These are phyloP conservation scores for Drosophila demipolita DNA, from an alignment of 2,888 invertebrate species.

Conservation along the genomic window DNA sequence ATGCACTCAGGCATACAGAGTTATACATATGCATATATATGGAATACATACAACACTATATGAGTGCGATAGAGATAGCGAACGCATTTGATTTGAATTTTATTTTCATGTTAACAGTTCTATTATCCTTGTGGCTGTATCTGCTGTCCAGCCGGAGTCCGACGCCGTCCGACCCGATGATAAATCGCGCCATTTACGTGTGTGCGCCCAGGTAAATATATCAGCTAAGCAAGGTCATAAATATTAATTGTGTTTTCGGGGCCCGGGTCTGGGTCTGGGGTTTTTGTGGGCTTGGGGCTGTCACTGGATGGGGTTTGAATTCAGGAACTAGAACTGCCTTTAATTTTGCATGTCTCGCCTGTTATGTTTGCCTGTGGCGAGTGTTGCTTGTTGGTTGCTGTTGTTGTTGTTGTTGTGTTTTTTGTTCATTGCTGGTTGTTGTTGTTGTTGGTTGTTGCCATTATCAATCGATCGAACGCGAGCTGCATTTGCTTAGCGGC, in stretches of 20 bases:
- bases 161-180: slow-evolving; percentile 50
- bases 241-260: slow-evolving; percentile 76
- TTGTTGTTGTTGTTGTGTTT: slow-evolving; percentile 28
- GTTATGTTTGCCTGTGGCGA: slow-evolving; percentile 61
- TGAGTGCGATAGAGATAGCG: slow-evolving; percentile 28
- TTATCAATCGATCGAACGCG: slow-evolving; percentile 80
- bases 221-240: slow-evolving; percentile 79
- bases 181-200: slow-evolving; percentile 77
- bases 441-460: slow-evolving; percentile 60
- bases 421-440: slow-evolving; percentile 49
- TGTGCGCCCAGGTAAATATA: slow-evolving; percentile 80
- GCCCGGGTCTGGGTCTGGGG: slow-evolving; percentile 2
- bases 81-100: slow-evolving; percentile 67
- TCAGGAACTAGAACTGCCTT: slow-evolving; percentile 62
- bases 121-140: slow-evolving; percentile 75
- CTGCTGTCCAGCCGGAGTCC: slow-evolving; percentile 31
- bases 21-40: background rate
- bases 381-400: slow-evolving; percentile 37
- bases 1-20: slow-evolving; percentile 18
- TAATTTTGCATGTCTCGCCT: slow-evolving; percentile 65
- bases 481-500: slow-evolving; percentile 75
- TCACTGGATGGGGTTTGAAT: slow-evolving; percentile 10
- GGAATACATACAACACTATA: background rate
- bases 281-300: background rate
- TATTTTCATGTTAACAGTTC: slow-evolving; percentile 77